These are phyloP conservation scores for Archivesica marissinica DNA, from an alignment of 1,140 invertebrate species.

Conservation along the genomic window DNA sequence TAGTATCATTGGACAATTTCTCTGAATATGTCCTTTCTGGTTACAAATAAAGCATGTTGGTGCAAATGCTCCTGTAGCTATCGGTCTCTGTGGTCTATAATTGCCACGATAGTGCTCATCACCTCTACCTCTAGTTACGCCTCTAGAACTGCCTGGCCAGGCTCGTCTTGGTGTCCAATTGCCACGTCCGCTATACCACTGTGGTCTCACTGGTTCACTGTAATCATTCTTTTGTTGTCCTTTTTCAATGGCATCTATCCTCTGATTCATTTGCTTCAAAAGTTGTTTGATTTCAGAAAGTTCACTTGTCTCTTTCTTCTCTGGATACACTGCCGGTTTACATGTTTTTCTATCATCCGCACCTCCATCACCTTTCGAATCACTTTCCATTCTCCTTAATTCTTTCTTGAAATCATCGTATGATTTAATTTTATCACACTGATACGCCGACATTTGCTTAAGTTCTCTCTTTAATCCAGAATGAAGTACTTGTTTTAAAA, in stretches of 20 bases:
- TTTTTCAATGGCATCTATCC: background rate
- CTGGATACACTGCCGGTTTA: constrained; percentile 4
- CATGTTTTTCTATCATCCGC: background rate
- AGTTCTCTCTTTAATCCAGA: constrained; percentile 27
- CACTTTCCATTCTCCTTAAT: constrained; percentile 38
- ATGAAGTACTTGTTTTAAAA: constrained; percentile 37
- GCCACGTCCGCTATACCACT: background rate
- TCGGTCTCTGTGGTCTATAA: background rate
- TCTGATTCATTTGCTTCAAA: background rate
- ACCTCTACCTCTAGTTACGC: background rate
- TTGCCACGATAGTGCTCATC: background rate
- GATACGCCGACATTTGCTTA: constrained; percentile 20
- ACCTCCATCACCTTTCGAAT: background rate
- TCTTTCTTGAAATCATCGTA: constrained; percentile 51
- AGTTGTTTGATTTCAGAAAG: background rate
- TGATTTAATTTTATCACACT: constrained; percentile 27
- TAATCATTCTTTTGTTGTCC: background rate
- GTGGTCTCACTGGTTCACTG: background rate
- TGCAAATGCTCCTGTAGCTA: background rate
- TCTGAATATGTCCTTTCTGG: background rate
- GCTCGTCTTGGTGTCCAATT: background rate
- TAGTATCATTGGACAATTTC: constrained; percentile 1
- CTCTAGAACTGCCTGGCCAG: background rate
- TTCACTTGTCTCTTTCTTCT: background rate
- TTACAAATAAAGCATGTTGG: constrained; percentile 4